Conservation (phyloP, 1,140 invertebrate genomes). For the Gyrodactylus salaris region DNA sequence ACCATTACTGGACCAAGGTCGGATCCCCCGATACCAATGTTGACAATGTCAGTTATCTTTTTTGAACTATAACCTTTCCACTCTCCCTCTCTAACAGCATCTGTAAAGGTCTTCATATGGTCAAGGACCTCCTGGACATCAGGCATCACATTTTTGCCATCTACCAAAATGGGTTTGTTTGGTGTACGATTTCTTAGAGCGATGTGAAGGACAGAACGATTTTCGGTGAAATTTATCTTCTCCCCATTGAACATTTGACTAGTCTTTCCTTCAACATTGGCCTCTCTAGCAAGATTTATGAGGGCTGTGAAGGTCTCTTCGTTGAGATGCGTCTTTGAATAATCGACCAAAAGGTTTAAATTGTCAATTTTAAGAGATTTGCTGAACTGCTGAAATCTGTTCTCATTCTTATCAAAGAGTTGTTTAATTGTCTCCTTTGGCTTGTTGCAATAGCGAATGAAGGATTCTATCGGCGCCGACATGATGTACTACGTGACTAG, state of each 20-base stretch:
- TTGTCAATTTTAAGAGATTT: not conserved
- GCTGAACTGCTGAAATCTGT: not conserved
- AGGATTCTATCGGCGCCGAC: not conserved
- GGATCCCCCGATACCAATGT: constrained; percentile 96
- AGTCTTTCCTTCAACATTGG: constrained; percentile 46
- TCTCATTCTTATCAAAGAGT: not conserved
- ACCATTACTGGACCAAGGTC: constrained; percentile 95
- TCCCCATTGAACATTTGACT: constrained; percentile 68
- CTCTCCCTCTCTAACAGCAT: constrained; percentile 29
- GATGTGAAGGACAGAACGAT: constrained; percentile 64
- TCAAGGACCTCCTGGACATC: constrained; percentile 55
- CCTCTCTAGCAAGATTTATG: constrained; percentile 35
- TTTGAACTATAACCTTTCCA: constrained; percentile 72
- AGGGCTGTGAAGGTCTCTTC: constrained; percentile 37
- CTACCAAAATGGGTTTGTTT: constrained; percentile 42
- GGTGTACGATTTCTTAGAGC: constrained; percentile 54
- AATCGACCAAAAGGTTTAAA: constrained; percentile 53
- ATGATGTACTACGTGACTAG: not conserved
- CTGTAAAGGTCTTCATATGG: constrained; percentile 64
- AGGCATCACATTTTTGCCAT: constrained; percentile 59
- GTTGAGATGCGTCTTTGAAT: constrained; percentile 71
- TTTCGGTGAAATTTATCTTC: constrained; percentile 90
- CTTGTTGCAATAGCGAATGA: not conserved
- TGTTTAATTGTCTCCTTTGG: not conserved
- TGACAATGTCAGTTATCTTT: constrained; percentile 77